Percentiles rank a stretch among this genome's conserved stretches.
These are phyloP conservation scores for Epinephelus malabaricus DNA, from an alignment of 2,797 vertebrate genomes.

Conservation along the genomic window DNA sequence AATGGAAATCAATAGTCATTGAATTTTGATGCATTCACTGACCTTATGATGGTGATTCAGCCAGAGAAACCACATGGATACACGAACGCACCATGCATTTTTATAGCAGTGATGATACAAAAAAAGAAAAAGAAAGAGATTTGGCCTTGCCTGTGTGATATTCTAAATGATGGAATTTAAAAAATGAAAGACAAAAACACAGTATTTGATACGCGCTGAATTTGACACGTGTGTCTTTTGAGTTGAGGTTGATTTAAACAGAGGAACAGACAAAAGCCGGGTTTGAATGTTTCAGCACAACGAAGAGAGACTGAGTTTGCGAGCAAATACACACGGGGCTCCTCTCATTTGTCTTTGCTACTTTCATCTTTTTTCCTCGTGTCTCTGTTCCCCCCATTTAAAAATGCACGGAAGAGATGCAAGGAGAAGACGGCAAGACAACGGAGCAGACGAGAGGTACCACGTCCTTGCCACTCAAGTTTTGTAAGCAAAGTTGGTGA, in stretches of 20 bases:
- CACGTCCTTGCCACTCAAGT: background rate
- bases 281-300: slow-evolving; percentile 29
- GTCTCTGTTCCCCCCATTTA: slow-evolving; percentile 14
- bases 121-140: background rate
- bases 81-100: too few relatives aligned
- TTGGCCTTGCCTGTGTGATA: background rate
- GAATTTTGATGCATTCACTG: slow-evolving; percentile 2
- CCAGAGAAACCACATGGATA: too few relatives aligned
- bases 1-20: slow-evolving; percentile 19
- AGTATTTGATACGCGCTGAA: slow-evolving; percentile 18
- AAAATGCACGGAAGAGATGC: slow-evolving; percentile 11
- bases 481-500: slow-evolving; percentile 8
- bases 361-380: slow-evolving; percentile 19
- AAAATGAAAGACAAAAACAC: background rate
- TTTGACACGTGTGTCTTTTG: slow-evolving; percentile 5
- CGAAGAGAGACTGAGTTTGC: background rate
- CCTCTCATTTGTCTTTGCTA: slow-evolving; percentile 48
- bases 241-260: slow-evolving; percentile 1
- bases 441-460: background rate
- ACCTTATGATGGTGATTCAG: background rate
- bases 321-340: slow-evolving; percentile 21
- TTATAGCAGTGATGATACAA: too few relatives aligned
- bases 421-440: background rate
- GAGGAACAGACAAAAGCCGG: background rate
- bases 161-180: background rate